phyloP scores from a whole-genome alignment of 2,888 invertebrate species.

The Metallyticus violacea region DNA sequence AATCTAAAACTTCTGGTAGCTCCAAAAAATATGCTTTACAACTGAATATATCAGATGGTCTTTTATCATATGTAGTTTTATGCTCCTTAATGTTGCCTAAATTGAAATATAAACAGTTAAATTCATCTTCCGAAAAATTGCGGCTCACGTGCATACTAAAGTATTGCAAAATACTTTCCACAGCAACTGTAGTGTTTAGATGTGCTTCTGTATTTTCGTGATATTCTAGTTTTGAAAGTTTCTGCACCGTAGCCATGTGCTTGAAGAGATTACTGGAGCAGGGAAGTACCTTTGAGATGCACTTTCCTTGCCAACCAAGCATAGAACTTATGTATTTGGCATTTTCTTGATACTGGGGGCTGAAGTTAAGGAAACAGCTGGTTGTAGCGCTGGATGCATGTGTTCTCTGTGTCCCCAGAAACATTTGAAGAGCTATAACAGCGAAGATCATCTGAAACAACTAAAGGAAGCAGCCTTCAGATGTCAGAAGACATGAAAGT shows the following conservation, averaged over 20 bases:
- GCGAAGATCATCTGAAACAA: background rate
- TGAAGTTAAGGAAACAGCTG: background rate
- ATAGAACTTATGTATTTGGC: background rate
- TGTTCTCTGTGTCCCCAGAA: background rate
- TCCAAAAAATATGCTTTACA: background rate
- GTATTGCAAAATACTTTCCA: background rate
- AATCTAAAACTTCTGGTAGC: background rate
- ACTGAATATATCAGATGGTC: background rate
- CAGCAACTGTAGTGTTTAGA: background rate
- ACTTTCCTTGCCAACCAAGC: background rate
- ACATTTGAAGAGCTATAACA: background rate
- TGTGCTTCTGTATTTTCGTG: background rate
- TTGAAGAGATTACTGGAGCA: background rate
- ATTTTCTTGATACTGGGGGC: background rate
- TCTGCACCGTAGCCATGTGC: background rate
- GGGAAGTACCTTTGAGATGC: background rate
- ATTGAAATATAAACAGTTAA: background rate
- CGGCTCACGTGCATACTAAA: background rate
- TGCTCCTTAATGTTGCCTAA: background rate
- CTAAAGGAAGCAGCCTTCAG: too few species aligned
- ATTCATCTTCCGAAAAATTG: background rate
- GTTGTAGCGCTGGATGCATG: background rate
- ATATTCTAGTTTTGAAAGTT: background rate
- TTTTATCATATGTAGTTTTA: too few species aligned
- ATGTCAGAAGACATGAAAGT: too few species aligned